Evolutionary conservation across 2,888 invertebrate species (phyloP), one percentile per base, ranked within the genome.

Genomic region (Campoplex capitator): DNA sequence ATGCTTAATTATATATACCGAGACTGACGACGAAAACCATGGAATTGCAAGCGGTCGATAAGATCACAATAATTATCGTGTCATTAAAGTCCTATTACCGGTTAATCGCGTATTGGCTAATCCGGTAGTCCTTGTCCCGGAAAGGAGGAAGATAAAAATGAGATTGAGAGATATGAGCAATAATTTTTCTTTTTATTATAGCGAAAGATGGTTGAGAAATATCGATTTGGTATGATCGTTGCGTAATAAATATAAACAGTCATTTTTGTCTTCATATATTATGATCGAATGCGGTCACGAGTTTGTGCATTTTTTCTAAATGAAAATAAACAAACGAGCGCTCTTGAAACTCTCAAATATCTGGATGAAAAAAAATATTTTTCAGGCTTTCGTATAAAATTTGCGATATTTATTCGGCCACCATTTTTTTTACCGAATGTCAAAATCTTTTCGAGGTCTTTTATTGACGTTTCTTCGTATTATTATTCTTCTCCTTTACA

Each of bases 31-130:
- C 1, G 28, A 28, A 58, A 58, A 4, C 7, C 18, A 38, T 2
- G 23, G 54, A 62, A 79, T 70, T 68, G 32, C n/a, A 58, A 70
- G 65, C 75, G 70, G 48, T 58, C 23, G 45, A 51, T 77, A 42
- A 28, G 68, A 83, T 86, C 32, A 74, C 58, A 51, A 74, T 79
- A 78, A 79, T 86, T 75, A 54, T 70, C 58, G 51, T 70, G 74
- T 79, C 70, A 83, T 86, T 75, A 78, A 58, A 77, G 38, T 28
- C 58, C 67, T 35, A 75, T 79, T 79, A 79, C 51, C 68, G 74
- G 73, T 73, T 77, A 23, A 62, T 28, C 28, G 71, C 45, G 56
- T 58, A 74, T 83, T 73, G 62, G 65, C 54, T 28, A 81, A 81
- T 58, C 54, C 68, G 9, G 78, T 6, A 42, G 68, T 75, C 82